A percentile compares a stretch with the other conserved stretches of the same genome.
Conservation (phyloP, 2,113 vertebrate species). For the Callorhinus ursinus region DNA sequence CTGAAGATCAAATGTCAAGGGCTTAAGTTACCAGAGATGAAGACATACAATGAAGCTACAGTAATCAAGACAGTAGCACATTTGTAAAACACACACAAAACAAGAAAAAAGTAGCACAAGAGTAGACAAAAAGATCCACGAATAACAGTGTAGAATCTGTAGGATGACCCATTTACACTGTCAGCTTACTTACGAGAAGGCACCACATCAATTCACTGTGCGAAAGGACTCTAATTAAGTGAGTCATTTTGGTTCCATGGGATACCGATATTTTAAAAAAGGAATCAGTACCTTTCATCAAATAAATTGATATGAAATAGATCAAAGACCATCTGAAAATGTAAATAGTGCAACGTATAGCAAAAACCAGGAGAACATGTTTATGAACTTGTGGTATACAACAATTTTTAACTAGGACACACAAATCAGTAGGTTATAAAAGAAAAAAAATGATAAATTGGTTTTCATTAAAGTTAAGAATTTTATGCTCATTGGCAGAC, state of each 20-base stretch:
- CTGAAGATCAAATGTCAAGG: neutral
- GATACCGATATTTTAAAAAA: neutral
- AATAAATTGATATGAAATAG: neutral
- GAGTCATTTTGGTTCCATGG: rapidly evolving
- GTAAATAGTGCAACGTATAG: no score
- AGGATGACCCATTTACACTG: rapidly evolving
- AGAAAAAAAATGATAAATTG: neutral
- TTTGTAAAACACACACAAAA: neutral
- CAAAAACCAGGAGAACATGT: neutral
- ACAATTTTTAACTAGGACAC: neutral
- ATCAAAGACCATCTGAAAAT: neutral
- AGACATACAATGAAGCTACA: neutral
- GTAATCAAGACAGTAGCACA: rapidly evolving
- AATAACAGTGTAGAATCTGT: neutral
- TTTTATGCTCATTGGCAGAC: neutral
- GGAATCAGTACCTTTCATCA: neutral
- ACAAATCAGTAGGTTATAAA: neutral
- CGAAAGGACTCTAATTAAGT: no score
- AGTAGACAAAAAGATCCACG: no score
- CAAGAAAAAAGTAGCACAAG: neutral
- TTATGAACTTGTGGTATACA: neutral
- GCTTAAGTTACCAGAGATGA: no score
- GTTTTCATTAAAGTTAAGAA: neutral
- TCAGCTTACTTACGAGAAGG: neutral
- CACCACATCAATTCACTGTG: rapidly evolving